phyloP scores from a whole-genome alignment of 2,113 vertebrate species.

The Probosciger aterrimus region DNA sequence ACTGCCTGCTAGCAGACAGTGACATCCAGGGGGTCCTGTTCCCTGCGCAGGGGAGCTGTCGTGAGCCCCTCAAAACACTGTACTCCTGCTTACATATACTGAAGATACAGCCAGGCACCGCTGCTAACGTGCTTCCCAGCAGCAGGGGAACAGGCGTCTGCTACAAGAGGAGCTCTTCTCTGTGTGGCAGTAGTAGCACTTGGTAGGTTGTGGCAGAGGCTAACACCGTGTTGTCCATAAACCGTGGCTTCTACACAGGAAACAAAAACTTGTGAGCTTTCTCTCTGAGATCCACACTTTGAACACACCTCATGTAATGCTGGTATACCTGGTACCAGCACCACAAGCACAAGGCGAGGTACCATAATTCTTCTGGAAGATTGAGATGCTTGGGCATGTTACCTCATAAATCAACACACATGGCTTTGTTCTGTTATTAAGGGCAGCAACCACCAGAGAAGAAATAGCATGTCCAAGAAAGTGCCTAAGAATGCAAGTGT shows the following conservation, averaged over 20 bases:
- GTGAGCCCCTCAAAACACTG: not conserved
- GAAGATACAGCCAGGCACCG: not conserved
- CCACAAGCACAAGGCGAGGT: not conserved
- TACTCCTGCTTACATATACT: not conserved
- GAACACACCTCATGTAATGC: not conserved
- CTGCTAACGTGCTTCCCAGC: not conserved
- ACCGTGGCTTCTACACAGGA: not conserved
- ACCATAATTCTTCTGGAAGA: not conserved
- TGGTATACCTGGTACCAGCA: not conserved
- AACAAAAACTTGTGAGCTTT: not conserved
- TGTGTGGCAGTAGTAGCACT: not conserved
- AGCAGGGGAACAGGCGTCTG: not conserved
- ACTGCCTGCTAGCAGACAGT: not conserved
- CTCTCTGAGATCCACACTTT: not conserved
- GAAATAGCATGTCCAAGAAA: not conserved
- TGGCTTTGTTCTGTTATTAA: not conserved
- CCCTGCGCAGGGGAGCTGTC: not conserved
- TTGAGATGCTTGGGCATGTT: accelerated
- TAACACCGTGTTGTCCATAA: not conserved
- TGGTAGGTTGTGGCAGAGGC: not conserved
- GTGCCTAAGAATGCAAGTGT: not conserved
- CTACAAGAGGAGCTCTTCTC: not conserved
- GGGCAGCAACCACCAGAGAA: not conserved
- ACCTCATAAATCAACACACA: not conserved
- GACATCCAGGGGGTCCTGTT: not conserved